These are phyloP conservation scores for Diplosoma virens DNA, from an alignment of 23 tunicate species.

Conservation along the genomic window DNA sequence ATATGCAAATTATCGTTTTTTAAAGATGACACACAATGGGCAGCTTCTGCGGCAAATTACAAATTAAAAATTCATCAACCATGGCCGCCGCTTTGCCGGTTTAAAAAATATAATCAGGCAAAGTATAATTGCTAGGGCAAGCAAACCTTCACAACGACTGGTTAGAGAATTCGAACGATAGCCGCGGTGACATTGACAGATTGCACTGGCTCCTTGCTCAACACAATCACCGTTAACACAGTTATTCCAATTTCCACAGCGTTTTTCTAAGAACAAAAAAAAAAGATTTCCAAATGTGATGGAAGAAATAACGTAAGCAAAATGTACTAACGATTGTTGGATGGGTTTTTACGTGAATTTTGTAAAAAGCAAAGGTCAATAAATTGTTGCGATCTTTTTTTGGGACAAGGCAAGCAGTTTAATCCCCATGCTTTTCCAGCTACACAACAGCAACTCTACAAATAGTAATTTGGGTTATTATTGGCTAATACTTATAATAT, in stretches of 20 bases:
- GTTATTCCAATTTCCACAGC: conserved; percentile 5
- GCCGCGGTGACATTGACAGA: not conserved
- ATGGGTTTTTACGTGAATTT: too few relatives aligned
- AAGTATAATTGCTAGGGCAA: not conserved
- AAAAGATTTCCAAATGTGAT: too few relatives aligned
- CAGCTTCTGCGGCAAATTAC: too few relatives aligned
- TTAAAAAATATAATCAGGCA: not conserved
- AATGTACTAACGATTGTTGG: too few relatives aligned
- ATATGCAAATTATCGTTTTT: too few relatives aligned
- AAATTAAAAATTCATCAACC: too few relatives aligned
- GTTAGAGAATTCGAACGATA: not conserved
- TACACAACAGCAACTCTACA: conserved; percentile 30
- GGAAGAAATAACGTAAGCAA: too few relatives aligned
- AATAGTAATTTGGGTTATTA: not conserved
- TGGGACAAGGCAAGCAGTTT: conserved; percentile 32
- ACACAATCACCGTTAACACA: conserved; percentile 17
- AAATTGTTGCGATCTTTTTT: not conserved
- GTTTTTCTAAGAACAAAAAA: not conserved
- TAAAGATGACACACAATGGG: too few relatives aligned
- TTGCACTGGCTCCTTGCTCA: not conserved
- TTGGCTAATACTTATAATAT: too few relatives aligned
- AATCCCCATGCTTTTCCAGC: conserved; percentile 35
- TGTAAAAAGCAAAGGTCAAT: not conserved
- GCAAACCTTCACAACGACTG: not conserved
- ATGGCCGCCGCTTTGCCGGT: too few relatives aligned